Evolutionary conservation across 1,140 invertebrate genomes (phyloP), one percentile per base, ranked within the genome.

Genomic region (Calycopis cecrops): DNA sequence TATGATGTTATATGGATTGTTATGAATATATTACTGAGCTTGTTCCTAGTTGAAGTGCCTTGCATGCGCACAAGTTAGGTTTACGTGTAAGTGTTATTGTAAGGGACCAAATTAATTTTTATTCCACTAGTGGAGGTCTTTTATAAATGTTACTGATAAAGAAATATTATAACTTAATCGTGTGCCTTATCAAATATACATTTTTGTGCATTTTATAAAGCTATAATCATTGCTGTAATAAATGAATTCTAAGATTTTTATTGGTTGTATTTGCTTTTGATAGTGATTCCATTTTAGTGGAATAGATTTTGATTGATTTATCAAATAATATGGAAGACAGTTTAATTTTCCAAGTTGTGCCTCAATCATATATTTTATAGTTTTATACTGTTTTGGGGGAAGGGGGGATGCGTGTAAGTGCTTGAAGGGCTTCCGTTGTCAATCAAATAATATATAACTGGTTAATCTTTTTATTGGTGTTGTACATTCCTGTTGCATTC

Each of bases 381-480:
- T 28, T 28, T 28, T 44, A 14, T 16, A 44, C 14, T 16, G 14
- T 44, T 44, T 44, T 16, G 11, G 11, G 35, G 1, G 35, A 37
- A 37, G 16, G n/a, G 38, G n/a, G 16, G 14, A 44, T 44, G 14
- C 40, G 6, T 2, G 21, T 3, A 28, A 44, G 16, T 4, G 14
- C 12, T 44, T 9, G 8, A 16, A 14, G 60, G n/a, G 49, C 60
- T 68, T 63, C 66, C 58, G 16, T 52, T 28, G 21, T 16, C 47
- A 52, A 54, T 55, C 59, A 62, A 66, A 63, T 54, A 42, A 62
- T 44, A 63, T 59, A 52, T 37, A 53, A 48, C 69, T 67, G 57
- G 72, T 84, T 76, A 79, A 76, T 67, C 67, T 54, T 62, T 78
- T 84, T 77, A 77, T 80, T 71, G 71, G 69, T 72, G 63, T 64